Evolutionary conservation across 30 jellyfish, hydroid and myxozoan species (phyloP).

Genomic region (Mastigias papua): DNA sequence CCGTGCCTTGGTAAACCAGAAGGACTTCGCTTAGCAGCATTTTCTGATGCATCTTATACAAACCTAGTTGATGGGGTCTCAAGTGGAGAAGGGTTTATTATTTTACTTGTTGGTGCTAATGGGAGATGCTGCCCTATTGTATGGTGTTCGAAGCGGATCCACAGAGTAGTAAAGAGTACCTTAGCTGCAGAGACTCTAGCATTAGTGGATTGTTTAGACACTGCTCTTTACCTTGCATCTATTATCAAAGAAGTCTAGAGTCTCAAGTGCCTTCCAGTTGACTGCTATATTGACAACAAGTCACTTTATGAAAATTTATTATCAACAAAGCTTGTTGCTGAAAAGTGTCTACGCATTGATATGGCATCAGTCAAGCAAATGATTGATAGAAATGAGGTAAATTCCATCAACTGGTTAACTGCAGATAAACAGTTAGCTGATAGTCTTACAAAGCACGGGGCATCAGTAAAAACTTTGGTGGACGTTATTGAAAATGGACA

Average conservation of each 20-base stretch:
- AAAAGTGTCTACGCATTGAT: conserved; percentile 6
- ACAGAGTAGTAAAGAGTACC: conserved; percentile 32
- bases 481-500: not conserved
- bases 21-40: conserved; percentile 30
- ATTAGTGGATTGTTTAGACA: conserved; percentile 21
- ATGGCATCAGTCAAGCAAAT: no score
- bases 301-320: conserved; percentile 12
- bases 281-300: conserved; percentile 6
- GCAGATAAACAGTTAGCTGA: conserved; percentile 16
- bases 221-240: conserved; percentile 12
- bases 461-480: not conserved
- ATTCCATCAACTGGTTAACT: not conserved
- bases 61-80: conserved; percentile 42
- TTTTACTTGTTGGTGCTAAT: not conserved
- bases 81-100: conserved; percentile 25
- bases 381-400: no score
- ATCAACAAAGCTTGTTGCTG: conserved; percentile 32
- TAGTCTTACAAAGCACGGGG: conserved; percentile 1
- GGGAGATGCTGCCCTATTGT: conserved; percentile 27
- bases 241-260: not conserved
- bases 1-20: conserved; percentile 38
- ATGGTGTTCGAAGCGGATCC: conserved; percentile 28
- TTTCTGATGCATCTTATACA: conserved; percentile 52
- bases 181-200: conserved; percentile 38
- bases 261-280: not conserved